Evolutionary conservation across 2,113 vertebrate species (phyloP).

Genomic region (Nycticorax nycticorax): DNA sequence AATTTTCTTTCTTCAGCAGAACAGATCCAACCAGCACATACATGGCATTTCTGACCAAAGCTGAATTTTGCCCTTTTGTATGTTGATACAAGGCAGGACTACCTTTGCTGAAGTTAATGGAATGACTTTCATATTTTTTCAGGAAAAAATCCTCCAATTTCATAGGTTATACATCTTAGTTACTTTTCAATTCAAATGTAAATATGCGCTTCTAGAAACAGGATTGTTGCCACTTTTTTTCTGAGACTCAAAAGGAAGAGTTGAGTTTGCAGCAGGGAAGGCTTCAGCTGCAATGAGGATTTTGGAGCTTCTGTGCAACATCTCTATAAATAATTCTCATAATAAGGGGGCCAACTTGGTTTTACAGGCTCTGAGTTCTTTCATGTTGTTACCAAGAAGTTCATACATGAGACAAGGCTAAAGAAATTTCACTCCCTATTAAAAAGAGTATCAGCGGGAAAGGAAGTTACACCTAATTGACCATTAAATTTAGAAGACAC

Average conservation of each 20-base stretch:
- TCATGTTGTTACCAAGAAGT: not conserved
- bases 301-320: not conserved
- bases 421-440: slow-evolving; percentile 49
- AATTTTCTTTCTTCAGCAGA: not conserved
- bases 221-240: not conserved
- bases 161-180: not conserved
- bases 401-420: not conserved
- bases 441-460: slow-evolving; percentile 20
- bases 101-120: not conserved
- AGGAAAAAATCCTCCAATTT: not conserved
- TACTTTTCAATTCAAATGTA: slow-evolving; percentile 43
- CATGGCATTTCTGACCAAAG: not conserved
- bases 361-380: not conserved
- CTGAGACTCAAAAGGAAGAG: not conserved
- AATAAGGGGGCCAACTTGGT: not conserved
- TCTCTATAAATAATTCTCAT: not conserved
- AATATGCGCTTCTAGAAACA: not conserved
- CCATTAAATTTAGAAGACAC: slow-evolving; percentile 22
- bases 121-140: not conserved
- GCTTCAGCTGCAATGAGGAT: not conserved
- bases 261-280: not conserved
- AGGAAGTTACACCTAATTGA: slow-evolving; percentile 17
- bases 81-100: not conserved
- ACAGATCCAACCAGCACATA: not conserved
- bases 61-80: not conserved